Evolutionary conservation across 2,797 vertebrate species (phyloP).

Genomic region (Microctenopoma lineatum): DNA sequence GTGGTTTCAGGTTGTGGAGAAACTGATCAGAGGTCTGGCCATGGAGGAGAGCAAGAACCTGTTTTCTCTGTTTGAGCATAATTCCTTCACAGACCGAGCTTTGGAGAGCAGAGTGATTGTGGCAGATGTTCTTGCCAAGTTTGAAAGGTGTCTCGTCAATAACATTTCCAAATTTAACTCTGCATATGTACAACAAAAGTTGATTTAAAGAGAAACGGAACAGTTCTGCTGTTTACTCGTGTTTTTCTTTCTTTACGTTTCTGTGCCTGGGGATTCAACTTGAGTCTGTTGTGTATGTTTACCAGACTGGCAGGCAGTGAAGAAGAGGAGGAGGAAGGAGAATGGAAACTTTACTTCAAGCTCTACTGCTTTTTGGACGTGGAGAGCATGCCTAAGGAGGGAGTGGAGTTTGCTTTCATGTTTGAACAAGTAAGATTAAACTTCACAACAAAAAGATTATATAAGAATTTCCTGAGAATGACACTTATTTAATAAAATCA

Average conservation of each 20-base stretch:
- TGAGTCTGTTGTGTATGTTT: not conserved
- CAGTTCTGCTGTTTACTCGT: not conserved
- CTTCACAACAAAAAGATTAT: not conserved
- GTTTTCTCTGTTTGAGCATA: slow-evolving; percentile 94
- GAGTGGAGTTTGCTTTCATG: slow-evolving; percentile 97
- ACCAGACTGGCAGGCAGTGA: slow-evolving; percentile 87
- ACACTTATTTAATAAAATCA: not conserved
- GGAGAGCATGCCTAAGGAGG: slow-evolving; percentile 92
- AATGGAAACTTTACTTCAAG: slow-evolving; percentile 94
- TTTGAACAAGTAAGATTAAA: slow-evolving; percentile 89
- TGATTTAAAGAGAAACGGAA: not conserved
- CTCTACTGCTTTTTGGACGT: slow-evolving; percentile 96
- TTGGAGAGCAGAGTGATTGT: slow-evolving; percentile 93
- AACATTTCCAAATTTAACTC: too few species aligned
- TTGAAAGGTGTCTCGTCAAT: slow-evolving; percentile 85
- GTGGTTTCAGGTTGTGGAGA: slow-evolving; percentile 89
- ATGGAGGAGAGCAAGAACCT: slow-evolving; percentile 95
- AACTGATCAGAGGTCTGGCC: slow-evolving; percentile 91
- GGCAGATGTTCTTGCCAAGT: slow-evolving; percentile 93
- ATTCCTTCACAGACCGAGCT: slow-evolving; percentile 86
- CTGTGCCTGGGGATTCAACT: not conserved
- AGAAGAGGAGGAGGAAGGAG: slow-evolving; percentile 90
- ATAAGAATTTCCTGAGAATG: not conserved
- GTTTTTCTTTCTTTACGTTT: not conserved
- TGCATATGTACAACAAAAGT: not conserved